Evolutionary conservation across 2,888 invertebrate genomes (phyloP), one percentile per base, ranked within the genome.

Genomic region (Latrodectus hesperus): DNA sequence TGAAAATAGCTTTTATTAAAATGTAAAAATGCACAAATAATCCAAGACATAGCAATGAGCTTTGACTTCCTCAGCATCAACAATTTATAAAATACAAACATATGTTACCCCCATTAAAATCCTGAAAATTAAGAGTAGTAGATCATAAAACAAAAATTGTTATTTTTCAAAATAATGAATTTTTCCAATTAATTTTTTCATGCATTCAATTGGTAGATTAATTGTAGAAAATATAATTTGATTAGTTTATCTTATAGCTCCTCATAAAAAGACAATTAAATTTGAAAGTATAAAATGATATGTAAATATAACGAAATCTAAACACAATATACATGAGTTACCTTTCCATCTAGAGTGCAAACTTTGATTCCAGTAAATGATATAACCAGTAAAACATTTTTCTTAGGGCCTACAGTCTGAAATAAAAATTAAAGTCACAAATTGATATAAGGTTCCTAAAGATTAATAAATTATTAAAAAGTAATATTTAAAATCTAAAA

Each of bases 331-430:
- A 38, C 1, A 38, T 38, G 38, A 1, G 38, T 93, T 92, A 96
- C 96, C 95, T 96, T 95, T 92, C 96, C 96, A 92, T 95, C 95
- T 92, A 95, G 95, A 92, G 95, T 95, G 95, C 96, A 96, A 94
- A 96, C 95, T 94, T 96, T 96, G 92, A 96, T 95, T 90, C 96
- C 96, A 78, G 95, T 94, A 90, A 96, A 94, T 51, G 96, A 95
- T 90, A 96, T 94, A 91, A 95, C 95, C 91, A 96, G 93, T 89
- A 95, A 93, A 90, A 96, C 95, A 73, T 95, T 94, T 91, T 95
- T 95, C 91, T 94, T 95, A 91, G 94, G 94, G 91, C 90, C 90
- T 38, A 91, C 91, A 85, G 90, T 90, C 92, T 92, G 67, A 22
- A 71, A 64, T n/a, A 64, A 76, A 49, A 71, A 52, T 22, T 51